Conservation (phyloP, 2,113 vertebrate genomes). For the Thamnophis sirtalis region DNA sequence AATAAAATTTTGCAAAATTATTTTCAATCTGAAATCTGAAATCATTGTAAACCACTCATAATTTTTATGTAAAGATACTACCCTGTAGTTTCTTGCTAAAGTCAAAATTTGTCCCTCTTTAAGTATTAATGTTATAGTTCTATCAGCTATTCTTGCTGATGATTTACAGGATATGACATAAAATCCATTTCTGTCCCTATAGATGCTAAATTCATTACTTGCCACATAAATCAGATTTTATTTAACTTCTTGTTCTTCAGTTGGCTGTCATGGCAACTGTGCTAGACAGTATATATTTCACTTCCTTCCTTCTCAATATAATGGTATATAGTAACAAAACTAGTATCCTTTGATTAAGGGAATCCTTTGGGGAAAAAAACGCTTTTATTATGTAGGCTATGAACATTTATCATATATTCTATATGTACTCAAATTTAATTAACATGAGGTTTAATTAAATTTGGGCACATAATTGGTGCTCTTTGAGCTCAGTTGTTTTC, state of each 20-base stretch:
- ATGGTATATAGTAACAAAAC: slow-evolving; percentile 54
- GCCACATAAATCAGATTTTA: slow-evolving; percentile 68
- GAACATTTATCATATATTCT: background rate
- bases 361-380: background rate
- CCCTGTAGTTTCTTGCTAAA: background rate
- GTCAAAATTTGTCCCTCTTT: background rate
- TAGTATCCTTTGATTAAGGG: slow-evolving; percentile 27
- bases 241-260: slow-evolving; percentile 68
- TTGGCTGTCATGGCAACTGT: slow-evolving; percentile 70
- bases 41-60: background rate
- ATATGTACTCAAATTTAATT: slow-evolving; percentile 27
- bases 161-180: slow-evolving; percentile 72
- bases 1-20: background rate
- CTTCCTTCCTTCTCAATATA: slow-evolving; percentile 52
- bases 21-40: background rate
- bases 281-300: slow-evolving; percentile 40
- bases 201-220: slow-evolving; percentile 77
- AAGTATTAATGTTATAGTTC: background rate
- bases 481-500: background rate
- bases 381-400: background rate
- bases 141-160: slow-evolving; percentile 46
- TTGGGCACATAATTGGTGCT: background rate
- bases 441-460: background rate
- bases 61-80: background rate
- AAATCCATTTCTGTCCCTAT: slow-evolving; percentile 75